phyloP scores from a whole-genome alignment of 1,140 invertebrate species.

The Anagrus nilaparvatae region DNA sequence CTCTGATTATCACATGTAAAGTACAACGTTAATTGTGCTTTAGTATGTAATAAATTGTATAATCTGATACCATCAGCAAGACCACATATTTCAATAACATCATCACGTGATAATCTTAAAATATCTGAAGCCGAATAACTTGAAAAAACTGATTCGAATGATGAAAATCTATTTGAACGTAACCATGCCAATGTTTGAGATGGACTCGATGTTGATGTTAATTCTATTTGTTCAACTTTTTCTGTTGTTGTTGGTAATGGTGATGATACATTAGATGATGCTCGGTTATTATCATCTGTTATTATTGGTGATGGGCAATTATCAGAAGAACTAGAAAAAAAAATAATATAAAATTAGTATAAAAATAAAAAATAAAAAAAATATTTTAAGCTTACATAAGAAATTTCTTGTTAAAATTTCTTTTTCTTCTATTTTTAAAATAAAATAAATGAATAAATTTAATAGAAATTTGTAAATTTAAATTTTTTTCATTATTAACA shows the following conservation, averaged over 20 bases:
- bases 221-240: constrained; percentile 37
- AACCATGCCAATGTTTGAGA: constrained; percentile 72
- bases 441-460: constrained; percentile 24
- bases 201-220: constrained; percentile 51
- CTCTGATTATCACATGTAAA: constrained; percentile 52
- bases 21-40: constrained; percentile 67
- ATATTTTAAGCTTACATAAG: not conserved
- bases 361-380: constrained; percentile 8
- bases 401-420: not conserved
- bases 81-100: constrained; percentile 89
- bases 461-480: constrained; percentile 24
- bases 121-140: constrained; percentile 84
- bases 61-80: constrained; percentile 83
- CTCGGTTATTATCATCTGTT: not conserved
- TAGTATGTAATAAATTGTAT: constrained; percentile 77
- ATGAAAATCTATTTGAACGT: constrained; percentile 63
- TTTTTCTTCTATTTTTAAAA: constrained; percentile 6
- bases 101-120: constrained; percentile 73
- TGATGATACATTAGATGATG: too few species aligned
- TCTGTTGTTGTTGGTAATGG: too few species aligned
- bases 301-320: too few species aligned
- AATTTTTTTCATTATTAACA: constrained; percentile 18
- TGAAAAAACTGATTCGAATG: constrained; percentile 63
- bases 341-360: not conserved
- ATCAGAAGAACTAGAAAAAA: constrained; percentile 11